These are phyloP conservation scores for Polyodon spathula DNA, from an alignment of 2,113 vertebrate genomes.

Conservation along the genomic window DNA sequence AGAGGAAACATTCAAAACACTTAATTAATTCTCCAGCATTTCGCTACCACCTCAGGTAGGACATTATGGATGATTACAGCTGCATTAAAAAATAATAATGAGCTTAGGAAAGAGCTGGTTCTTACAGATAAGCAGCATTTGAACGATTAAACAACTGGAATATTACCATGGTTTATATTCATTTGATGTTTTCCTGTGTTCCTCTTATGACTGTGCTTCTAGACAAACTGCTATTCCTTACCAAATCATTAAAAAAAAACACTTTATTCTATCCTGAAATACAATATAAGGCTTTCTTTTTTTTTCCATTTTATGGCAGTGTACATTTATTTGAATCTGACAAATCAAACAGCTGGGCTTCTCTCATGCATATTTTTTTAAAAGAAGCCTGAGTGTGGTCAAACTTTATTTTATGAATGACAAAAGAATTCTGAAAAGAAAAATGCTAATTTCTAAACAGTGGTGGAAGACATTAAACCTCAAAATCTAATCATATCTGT, in stretches of 20 bases:
- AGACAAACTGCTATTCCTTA: background rate
- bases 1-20: background rate
- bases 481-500: conserved; percentile 14
- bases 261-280: background rate
- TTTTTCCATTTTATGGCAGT: background rate
- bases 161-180: background rate
- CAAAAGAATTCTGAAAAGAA: background rate
- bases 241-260: background rate
- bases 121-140: conserved; percentile 3
- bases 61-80: conserved; percentile 1
- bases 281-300: background rate
- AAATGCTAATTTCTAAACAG: background rate
- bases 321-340: background rate
- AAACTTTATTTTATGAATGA: background rate
- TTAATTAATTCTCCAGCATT: conserved; percentile 7
- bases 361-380: background rate
- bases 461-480: conserved; percentile 11
- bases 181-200: conserved; percentile 1
- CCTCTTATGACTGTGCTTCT: background rate
- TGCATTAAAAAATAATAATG: background rate
- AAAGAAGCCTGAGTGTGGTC: background rate
- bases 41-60: conserved; percentile 9
- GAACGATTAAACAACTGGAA: background rate
- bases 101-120: background rate
- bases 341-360: conserved; percentile 1